Base-by-base conservation (phyloP, 1,140 invertebrate genomes). In the Ylistrum balloti region DNA sequence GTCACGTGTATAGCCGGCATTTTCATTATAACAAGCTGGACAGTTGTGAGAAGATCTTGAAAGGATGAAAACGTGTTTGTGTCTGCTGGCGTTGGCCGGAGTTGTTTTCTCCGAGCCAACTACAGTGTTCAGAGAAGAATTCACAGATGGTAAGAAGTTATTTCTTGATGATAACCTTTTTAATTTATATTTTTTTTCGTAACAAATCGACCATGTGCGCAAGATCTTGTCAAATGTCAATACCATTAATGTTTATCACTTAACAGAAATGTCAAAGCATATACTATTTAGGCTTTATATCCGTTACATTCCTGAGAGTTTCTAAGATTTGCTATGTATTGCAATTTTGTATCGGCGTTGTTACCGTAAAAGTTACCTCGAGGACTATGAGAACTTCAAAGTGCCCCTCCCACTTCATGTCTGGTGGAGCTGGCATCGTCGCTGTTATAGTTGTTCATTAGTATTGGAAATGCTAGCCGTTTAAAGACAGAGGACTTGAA, bases 41-140 rank as follows among this genome's bases (percentile, higher is more conserved):
- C 28, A 56, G 32, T 33, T 85, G 88, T 48, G 90, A 88, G 91
- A 91, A 86, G 87, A 88, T 88, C 74, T 85, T 1, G 74, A 28
- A 88, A 92, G 85, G 90, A 93, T 94, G 94, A 92, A 89, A 91
- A 56, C 91, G 85, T n/a, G 90, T 28, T 33, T 94, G 20, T 89
- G 91, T 89, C 38, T 95, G 86, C 35, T 94, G 38, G 92, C 92
- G 88, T 90, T 95, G 28, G 33, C 94, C 33, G 94, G 93, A 90
- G 88, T 93, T 87, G 93, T 92, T 48, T 92, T 93, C 87, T 94
- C 93, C 33, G 93, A 95, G 9, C 91, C 95, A 48, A 95, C 90
- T 74, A 89, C 93, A 35, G 93, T 95, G 90, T 96, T 96, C 89
- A 88, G 94, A 93, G 96, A 96, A 93, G 90, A 92, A 87, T 96